Evolutionary conservation across 2,797 vertebrate genomes (phyloP), one percentile per base, ranked within the genome.

Genomic region (Myioborus miniatus): DNA sequence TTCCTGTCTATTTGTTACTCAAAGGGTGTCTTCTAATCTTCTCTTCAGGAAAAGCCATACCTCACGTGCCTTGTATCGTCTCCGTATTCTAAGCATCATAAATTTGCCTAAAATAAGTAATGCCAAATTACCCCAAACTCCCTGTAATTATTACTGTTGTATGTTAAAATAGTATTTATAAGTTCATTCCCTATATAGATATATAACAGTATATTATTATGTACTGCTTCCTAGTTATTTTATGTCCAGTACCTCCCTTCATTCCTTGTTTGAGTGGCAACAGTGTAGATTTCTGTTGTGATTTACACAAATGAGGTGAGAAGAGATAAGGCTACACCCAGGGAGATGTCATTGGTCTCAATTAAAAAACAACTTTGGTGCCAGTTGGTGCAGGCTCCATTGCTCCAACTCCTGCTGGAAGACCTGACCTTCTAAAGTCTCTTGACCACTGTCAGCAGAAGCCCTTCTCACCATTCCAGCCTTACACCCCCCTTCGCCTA

Each of bases 61-160:
- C 9, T 70, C n/a, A 6, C 1, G 0, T 81, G 9, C 55, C 23
- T 52, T 64, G 2, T 60, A 4, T 63, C 19, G 43, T 39, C 20
- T 39, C 39, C 78, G 9, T 70, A 37, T 12, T 11, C 18, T 62
- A 58, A 59, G 58, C 7, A 34, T 83, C 8, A 24, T 47, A 0
- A 27, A 29, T 43, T 24, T 94, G 24, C 41, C 59, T 81, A 63
- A 14, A 23, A 49, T 70, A 23, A 52, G 5, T 56, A 60, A 59
- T 36, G 21, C 9, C 15, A 30, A 81, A 77, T 55, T 59, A 46
- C 80, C 26, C 8, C 49, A 78, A 89, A 52, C 11, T 75, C 13
- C 17, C 15, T 75, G 7, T 69, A 55, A 27, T 75, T 84, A n/a
- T 67, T 87, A 60, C 18, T 64, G 8, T 22, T 63, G 8, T 34